Evolutionary conservation across 2,113 vertebrate genomes (phyloP), one percentile per base, ranked within the genome.

Genomic region (Calidris pugnax): DNA sequence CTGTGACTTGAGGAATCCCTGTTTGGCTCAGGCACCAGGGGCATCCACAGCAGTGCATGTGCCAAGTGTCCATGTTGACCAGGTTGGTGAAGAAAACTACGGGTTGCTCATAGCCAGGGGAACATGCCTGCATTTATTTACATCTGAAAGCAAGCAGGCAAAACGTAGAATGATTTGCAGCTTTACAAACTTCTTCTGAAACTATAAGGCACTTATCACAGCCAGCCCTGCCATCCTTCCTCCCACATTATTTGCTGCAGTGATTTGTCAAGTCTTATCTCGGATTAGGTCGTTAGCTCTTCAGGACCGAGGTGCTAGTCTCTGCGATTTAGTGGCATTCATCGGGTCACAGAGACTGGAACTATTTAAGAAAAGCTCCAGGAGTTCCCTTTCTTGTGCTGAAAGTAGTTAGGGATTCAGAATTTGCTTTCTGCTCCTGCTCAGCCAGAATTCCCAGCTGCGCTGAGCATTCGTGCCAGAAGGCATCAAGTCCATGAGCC

Each of bases 401-500:
- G 72, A 86, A 86, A 88, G 56, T 66, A 93, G 69, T 90, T 86
- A 90, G 30, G 7, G 32, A 94, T 84, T 88, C 51, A 67, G 74
- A 67, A 84, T 93, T 79, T 87, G 8, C 75, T 83, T 96, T 93
- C 85, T 93, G 63, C 59, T 95, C n/a, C 59, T 63, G 18, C 62
- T 90, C 71, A 95, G 50, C 26, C 22, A 72, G 62, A 90, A 91
- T 87, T 92, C 90, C 90, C 92, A 90, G 41, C 83, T 84, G 82
- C 1, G 7, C 64, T 86, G 60, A 86, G 16, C 9, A 12, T 67
- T 81, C 2, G 0, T 84, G 85, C 85, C 72, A 93, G 64, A 92
- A 94, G 43, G 39, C 75, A 88, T 47, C 71, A 84, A 74, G 80
- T 74, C 37, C 37, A 71, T 90, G 62, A 86, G 59, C 51, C 55